Base-by-base conservation (phyloP, 2,113 vertebrate genomes). In the Carollia perspicillata region DNA sequence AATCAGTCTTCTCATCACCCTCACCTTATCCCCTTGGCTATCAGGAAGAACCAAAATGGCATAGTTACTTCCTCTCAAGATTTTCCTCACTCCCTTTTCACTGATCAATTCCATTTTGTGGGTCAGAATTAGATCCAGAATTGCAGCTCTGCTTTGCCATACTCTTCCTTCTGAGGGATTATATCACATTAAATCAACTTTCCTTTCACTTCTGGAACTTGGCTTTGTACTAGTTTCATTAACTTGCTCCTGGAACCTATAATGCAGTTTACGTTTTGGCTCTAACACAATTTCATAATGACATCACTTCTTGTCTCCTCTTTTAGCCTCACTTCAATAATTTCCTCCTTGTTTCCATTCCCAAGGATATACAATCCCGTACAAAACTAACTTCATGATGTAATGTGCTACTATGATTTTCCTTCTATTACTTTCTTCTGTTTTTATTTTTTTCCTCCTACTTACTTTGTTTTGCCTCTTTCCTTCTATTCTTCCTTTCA, bases 201-300 rank as follows among this genome's bases (percentile, higher is more conserved):
- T 23, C 11, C n/a, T 9, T 37, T 49, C n/a, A 13, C 6, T 77
- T 53, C 66, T 95, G 51, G 42, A 93, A 84, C 30, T 81, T 93
- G 91, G 42, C 47, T 66, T 80, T 75, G 18, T 71, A 14, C 69
- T 12, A 0, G 22, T 92, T 89, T 89, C 11, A 47, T 77, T 77
- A 26, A 85, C 77, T 88, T 72, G n/a, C 68, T 95, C 33, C 68
- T 94, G 33, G 72, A 12, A 78, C 35, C 23, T 92, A 17, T 69
- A 84, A 93, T 84, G 35, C 30, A 89, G 75, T 77, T 63, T 84
- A 58, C 79, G 33, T 84, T 95, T 90, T 63, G 55, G 33, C 33
- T 83, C 47, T 58, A 72, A 13, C 47, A 44, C 14, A 74, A 44
- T 92, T 40, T 90, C 68, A 71, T 35, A 87, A 49, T 63, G 16